A percentile compares a stretch with the other conserved stretches of the same genome.
Conservation (phyloP, 2,888 invertebrate genomes). For the Endotricha flammealis region DNA sequence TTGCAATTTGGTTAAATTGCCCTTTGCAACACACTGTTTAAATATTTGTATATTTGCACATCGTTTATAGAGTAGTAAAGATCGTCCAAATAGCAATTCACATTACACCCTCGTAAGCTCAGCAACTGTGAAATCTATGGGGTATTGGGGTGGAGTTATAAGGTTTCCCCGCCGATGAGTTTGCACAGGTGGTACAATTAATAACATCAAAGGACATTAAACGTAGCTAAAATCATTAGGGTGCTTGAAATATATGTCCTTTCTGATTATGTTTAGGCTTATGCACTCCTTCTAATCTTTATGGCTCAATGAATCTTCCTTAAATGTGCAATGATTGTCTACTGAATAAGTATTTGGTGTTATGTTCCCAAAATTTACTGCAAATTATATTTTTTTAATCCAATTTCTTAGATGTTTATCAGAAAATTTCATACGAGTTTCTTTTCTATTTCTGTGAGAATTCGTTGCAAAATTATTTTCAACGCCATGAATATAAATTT, state of each 20-base stretch:
- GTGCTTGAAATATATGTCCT: conserved; percentile 5
- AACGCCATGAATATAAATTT: too few relatives aligned
- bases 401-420: too few relatives aligned
- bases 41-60: background rate
- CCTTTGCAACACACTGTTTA: background rate
- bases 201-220: conserved; percentile 11
- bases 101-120: conserved; percentile 5
- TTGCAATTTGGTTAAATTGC: background rate
- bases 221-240: conserved; percentile 8
- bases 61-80: background rate
- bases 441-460: too few relatives aligned
- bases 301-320: background rate
- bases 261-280: background rate
- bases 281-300: background rate
- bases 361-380: background rate
- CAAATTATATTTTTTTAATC: too few relatives aligned
- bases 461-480: too few relatives aligned
- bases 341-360: background rate
- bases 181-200: conserved; percentile 12
- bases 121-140: conserved; percentile 1
- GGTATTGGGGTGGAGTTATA: background rate
- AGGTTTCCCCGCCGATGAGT: background rate
- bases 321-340: background rate
- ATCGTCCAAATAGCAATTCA: conserved; percentile 1
- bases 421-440: too few relatives aligned